phyloP scores from a whole-genome alignment of 1,140 invertebrate genomes.

The Drosophila biarmipes region DNA sequence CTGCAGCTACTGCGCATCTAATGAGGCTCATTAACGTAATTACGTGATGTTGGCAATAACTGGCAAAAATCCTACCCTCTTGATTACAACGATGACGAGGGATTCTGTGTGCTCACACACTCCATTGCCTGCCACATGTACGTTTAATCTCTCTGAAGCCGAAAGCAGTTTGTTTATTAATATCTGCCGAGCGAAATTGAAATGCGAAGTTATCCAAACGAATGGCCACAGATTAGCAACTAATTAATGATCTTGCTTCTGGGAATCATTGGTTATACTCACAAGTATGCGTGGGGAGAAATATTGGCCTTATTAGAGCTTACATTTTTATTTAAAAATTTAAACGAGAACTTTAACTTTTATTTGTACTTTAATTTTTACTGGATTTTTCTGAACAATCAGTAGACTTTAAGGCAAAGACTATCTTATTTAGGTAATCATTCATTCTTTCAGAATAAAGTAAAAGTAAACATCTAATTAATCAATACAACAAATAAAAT shows the following conservation, averaged over 20 bases:
- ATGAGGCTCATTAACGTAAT: conserved; percentile 77
- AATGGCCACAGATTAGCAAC: conserved; percentile 8
- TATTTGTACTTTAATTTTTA: too few relatives aligned
- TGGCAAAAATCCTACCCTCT: conserved; percentile 33
- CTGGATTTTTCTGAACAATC: too few relatives aligned
- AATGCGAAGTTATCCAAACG: conserved; percentile 19
- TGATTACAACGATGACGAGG: conserved; percentile 27
- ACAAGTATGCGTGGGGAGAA: background rate
- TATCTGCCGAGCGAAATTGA: conserved; percentile 13
- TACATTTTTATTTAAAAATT: background rate
- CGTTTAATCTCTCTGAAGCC: conserved; percentile 20
- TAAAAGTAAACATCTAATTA: too few relatives aligned
- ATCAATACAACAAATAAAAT: too few relatives aligned
- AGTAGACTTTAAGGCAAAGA: too few relatives aligned
- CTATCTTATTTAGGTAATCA: too few relatives aligned
- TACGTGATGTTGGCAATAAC: conserved; percentile 59
- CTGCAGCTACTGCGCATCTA: conserved; percentile 42
- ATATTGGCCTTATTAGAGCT: too few relatives aligned
- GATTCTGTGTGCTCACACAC: conserved; percentile 24
- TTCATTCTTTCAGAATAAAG: too few relatives aligned
- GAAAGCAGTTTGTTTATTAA: conserved; percentile 17
- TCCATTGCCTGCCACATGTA: conserved; percentile 34
- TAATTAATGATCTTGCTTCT: conserved; percentile 11
- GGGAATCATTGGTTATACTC: background rate
- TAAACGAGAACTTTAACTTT: too few relatives aligned